phyloP scores from a whole-genome alignment of 2,113 vertebrate species.

The Polypterus bichir region DNA sequence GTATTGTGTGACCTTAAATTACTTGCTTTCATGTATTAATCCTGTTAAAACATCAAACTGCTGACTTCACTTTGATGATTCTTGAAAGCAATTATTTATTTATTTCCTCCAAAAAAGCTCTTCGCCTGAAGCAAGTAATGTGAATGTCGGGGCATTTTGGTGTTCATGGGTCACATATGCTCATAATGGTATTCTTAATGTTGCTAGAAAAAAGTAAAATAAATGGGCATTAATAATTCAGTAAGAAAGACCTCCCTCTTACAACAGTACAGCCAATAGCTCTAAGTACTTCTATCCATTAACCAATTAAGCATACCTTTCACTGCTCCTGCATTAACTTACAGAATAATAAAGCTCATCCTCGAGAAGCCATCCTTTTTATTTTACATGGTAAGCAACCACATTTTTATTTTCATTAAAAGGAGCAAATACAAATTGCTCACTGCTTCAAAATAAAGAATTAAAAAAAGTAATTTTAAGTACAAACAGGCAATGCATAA shows the following conservation, averaged over 20 bases:
- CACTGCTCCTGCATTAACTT: slow-evolving; percentile 34
- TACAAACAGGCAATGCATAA: no score
- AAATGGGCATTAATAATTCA: slow-evolving; percentile 42
- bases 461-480: no score
- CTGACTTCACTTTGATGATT: no score
- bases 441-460: slow-evolving; percentile 17
- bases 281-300: slow-evolving; percentile 41
- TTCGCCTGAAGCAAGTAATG: slow-evolving; percentile 1
- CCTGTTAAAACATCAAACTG: no score
- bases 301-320: slow-evolving; percentile 44
- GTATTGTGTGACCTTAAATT: no score
- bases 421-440: slow-evolving; percentile 9
- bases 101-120: background rate
- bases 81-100: no score
- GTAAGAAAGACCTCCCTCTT: slow-evolving; percentile 30
- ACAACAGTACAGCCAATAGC: slow-evolving; percentile 39
- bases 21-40: no score
- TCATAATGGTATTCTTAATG: no score
- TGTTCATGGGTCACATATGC: slow-evolving; percentile 9
- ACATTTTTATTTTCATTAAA: background rate
- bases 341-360: slow-evolving; percentile 35
- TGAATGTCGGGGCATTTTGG: slow-evolving; percentile 1
- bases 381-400: slow-evolving; percentile 23
- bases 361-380: slow-evolving; percentile 24
- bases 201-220: slow-evolving; percentile 22